Base-by-base conservation (phyloP, 2,113 vertebrate species). In the Coptodon bakossiorum region DNA sequence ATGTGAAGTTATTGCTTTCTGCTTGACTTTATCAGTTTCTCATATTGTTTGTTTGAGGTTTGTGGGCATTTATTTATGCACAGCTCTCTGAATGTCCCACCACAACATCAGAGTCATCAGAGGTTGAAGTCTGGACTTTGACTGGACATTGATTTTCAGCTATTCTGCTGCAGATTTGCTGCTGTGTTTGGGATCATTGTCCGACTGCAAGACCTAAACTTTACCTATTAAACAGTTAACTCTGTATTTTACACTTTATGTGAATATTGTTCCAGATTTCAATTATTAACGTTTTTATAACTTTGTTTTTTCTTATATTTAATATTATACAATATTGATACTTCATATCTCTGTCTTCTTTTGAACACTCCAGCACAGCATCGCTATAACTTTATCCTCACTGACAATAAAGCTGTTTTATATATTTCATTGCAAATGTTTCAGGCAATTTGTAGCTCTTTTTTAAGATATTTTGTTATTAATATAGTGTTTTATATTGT, bases 201-300 rank as follows among this genome's bases (percentile, higher is more conserved):
- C 13, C 2, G 10, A 12, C n/a, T 54, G 53, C 0, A 24, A 24
- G 53, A 54, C 10, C 53, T 56, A 1, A 56, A 0, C 53, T 56
- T 56, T 24, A 56, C 2, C 53, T 56, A 56, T 24, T 56, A 13
- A 13, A 56, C 10, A 24, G n/a, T 56, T 56, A 54, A 54, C 52
- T 22, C n/a, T 56, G 1, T 4, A 56, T 24, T 56, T 24, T 24
- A 56, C 53, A 56, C n/a, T 0, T 56, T 24, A 54, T 54, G n/a
- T 24, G 53, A 54, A 24, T 54, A 54, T 24, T 54, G 53, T 54
- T 27, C 22, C 54, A 27, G 12, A 56, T 56, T 56, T 7, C 4
- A 56, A 27, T 56, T 56, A 24, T 54, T 54, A 54, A 57, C 0
- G 2, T 27, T 56, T 50, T 57, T 27, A 57, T 57, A 57, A 8